Conservation (phyloP, 1,140 invertebrate species). For the Rhynchophorus ferrugineus region DNA sequence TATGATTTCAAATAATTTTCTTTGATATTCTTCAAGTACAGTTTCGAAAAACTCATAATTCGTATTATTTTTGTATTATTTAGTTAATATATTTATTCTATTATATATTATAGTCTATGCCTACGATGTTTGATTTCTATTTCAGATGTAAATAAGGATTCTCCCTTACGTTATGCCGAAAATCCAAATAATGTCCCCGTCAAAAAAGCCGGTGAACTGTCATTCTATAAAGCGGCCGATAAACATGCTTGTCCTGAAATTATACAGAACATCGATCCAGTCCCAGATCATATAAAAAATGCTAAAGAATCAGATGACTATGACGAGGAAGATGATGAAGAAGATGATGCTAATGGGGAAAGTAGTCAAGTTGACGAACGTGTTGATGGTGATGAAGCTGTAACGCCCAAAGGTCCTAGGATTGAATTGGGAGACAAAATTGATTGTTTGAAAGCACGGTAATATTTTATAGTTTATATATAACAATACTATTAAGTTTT, state of each 20-base stretch:
- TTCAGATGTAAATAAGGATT: constrained; percentile 42
- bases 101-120: too few species aligned
- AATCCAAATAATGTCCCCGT: constrained; percentile 48
- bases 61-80: too few species aligned
- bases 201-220: constrained; percentile 48
- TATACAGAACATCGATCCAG: constrained; percentile 44
- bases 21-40: too few species aligned
- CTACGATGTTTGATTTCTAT: too few species aligned
- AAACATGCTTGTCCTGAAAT: constrained; percentile 46
- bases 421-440: constrained; percentile 58
- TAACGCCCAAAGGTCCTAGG: constrained; percentile 31
- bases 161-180: constrained; percentile 52
- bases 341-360: constrained; percentile 19
- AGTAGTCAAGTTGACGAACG: constrained; percentile 25
- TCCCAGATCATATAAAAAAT: constrained; percentile 47
- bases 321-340: constrained; percentile 31
- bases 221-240: constrained; percentile 51
- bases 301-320: constrained; percentile 27
- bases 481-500: not conserved
- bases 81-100: too few species aligned
- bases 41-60: too few species aligned
- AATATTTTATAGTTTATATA: not conserved
- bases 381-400: constrained; percentile 8
- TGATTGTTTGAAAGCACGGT: constrained; percentile 59
- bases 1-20: too few species aligned